These are phyloP conservation scores for Samia ricini DNA, from an alignment of 1,140 invertebrate genomes.

Conservation along the genomic window DNA sequence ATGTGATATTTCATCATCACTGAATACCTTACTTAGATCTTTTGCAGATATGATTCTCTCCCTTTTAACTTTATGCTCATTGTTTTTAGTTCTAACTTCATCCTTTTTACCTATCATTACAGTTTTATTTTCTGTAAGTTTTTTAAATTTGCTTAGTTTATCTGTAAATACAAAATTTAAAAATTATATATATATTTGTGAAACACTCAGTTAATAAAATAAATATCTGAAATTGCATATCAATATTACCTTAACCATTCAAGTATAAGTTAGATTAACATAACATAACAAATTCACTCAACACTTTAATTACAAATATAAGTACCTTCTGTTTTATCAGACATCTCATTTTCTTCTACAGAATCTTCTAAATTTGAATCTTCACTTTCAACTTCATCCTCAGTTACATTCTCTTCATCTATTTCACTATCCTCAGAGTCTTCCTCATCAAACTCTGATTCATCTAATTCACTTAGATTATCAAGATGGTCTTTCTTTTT, in stretches of 20 bases:
- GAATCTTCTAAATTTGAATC: background rate
- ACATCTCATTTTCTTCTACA: conserved; percentile 13
- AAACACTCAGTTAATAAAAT: too few relatives aligned
- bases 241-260: too few relatives aligned
- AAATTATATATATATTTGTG: too few relatives aligned
- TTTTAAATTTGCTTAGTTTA: conserved; percentile 29
- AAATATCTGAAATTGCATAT: too few relatives aligned
- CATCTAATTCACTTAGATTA: conserved; percentile 28
- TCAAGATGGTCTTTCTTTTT: conserved; percentile 14
- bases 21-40: conserved; percentile 62
- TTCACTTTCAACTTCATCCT: conserved; percentile 13
- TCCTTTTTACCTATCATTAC: conserved; percentile 10
- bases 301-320: too few relatives aligned
- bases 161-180: conserved; percentile 21
- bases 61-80: conserved; percentile 30
- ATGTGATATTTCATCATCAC: conserved; percentile 69
- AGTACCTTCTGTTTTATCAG: conserved; percentile 9
- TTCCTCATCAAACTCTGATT: conserved; percentile 32
- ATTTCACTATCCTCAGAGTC: conserved; percentile 27
- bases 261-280: too few relatives aligned
- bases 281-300: too few relatives aligned
- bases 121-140: conserved; percentile 19
- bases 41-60: conserved; percentile 45
- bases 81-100: conserved; percentile 15
- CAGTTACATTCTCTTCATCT: conserved; percentile 26